These are phyloP conservation scores for Lethocerus indicus DNA, from an alignment of 1,140 invertebrate genomes.

Conservation along the genomic window DNA sequence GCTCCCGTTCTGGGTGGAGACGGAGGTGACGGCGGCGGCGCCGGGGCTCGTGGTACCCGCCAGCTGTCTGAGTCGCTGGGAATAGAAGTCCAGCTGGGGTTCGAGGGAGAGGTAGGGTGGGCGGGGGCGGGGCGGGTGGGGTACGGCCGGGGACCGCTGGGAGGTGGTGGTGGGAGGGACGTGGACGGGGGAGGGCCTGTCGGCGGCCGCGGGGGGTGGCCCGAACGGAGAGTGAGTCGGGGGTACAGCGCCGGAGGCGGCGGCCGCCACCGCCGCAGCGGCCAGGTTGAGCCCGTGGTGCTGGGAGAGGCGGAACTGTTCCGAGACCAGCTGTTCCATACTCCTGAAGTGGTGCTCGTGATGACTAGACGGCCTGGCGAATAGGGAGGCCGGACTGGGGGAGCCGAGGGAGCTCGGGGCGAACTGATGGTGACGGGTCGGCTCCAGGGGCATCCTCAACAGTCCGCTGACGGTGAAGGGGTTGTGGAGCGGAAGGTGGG, in stretches of 20 bases:
- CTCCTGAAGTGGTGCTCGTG: constrained; percentile 56
- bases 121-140: constrained; percentile 32
- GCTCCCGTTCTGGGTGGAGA: too few relatives aligned
- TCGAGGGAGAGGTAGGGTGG: constrained; percentile 44
- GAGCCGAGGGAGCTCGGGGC: constrained; percentile 30
- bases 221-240: constrained; percentile 15
- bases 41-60: constrained; percentile 84
- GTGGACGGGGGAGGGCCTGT: constrained; percentile 27
- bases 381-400: constrained; percentile 43
- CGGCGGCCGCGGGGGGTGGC: constrained; percentile 22
- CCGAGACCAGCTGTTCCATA: constrained; percentile 66
- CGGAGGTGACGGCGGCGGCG: constrained; percentile 71
- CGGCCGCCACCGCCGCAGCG: constrained; percentile 34
- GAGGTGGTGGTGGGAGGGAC: constrained; percentile 24
- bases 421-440: constrained; percentile 18
- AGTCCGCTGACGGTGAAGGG: constrained; percentile 47
- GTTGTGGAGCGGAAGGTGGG: constrained; percentile 39
- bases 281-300: constrained; percentile 26
- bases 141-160: too few relatives aligned
- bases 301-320: constrained; percentile 47
- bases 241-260: constrained; percentile 26
- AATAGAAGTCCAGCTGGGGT: constrained; percentile 94
- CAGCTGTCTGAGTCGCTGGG: constrained; percentile 91
- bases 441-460: constrained; percentile 39
- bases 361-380: constrained; percentile 43